Evolutionary conservation across 2,888 invertebrate genomes (phyloP).

Genomic region (Tipula lateralis): DNA sequence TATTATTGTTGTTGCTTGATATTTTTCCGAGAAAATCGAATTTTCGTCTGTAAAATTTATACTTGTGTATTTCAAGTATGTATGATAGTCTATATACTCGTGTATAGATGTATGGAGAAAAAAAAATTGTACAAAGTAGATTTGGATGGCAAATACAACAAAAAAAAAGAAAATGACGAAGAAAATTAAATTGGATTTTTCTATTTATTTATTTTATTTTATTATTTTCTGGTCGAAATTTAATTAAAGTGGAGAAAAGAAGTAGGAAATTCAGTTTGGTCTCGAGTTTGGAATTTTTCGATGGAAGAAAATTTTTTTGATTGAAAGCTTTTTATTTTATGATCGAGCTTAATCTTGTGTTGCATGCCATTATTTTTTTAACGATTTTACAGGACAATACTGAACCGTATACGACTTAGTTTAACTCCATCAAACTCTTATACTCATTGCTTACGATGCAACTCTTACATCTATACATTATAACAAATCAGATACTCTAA

Average conservation of each 20-base stretch:
- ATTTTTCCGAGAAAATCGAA: constrained; percentile 25
- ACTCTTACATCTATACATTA: no score
- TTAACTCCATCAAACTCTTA: no score
- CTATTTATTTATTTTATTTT: constrained; percentile 20
- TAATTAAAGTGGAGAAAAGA: constrained; percentile 26
- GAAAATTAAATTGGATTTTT: constrained; percentile 29
- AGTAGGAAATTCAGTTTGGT: not conserved
- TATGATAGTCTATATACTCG: not conserved
- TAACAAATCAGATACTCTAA: no score
- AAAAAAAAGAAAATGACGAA: constrained; percentile 26
- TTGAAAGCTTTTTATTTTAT: not conserved
- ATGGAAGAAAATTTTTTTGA: not conserved
- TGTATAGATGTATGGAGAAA: not conserved
- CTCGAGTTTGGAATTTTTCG: not conserved
- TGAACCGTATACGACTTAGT: no score
- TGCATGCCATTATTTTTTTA: no score
- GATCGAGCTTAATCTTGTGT: no score
- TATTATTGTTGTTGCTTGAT: not conserved
- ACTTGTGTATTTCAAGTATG: not conserved
- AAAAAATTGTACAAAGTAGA: not conserved
- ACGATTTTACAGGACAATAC: no score
- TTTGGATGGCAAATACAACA: not conserved
- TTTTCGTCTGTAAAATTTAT: constrained; percentile 25
- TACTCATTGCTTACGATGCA: no score
- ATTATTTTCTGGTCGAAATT: constrained; percentile 31